Conservation (phyloP, 2,797 vertebrate genomes). For the Coregonus suidteri region DNA sequence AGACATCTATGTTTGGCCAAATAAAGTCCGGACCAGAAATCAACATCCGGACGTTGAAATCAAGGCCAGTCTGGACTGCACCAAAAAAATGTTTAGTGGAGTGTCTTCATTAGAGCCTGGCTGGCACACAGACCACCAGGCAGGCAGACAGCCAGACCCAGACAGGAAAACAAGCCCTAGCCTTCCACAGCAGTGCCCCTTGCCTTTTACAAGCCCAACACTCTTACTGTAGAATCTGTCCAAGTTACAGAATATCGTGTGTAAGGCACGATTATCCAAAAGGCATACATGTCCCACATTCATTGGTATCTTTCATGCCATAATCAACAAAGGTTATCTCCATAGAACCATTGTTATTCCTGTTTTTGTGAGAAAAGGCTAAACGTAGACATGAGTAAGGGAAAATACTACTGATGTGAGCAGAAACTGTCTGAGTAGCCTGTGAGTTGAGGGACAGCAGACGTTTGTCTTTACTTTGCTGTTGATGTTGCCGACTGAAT, state of each 20-base stretch:
- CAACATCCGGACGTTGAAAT: too few relatives aligned
- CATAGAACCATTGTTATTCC: not conserved
- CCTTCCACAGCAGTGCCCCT: conserved; percentile 8
- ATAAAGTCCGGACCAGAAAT: too few relatives aligned
- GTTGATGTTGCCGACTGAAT: not conserved
- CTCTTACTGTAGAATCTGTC: not conserved
- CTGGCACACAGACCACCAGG: conserved; percentile 12
- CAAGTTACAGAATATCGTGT: not conserved
- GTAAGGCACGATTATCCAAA: not conserved
- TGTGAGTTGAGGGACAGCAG: too few relatives aligned
- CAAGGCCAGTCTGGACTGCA: too few relatives aligned
- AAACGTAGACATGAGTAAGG: not conserved
- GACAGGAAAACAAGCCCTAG: conserved; percentile 21
- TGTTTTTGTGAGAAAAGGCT: not conserved
- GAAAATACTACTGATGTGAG: not conserved
- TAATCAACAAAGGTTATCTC: too few relatives aligned
- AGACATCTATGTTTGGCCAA: too few relatives aligned
- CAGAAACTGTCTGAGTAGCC: too few relatives aligned
- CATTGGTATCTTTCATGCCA: too few relatives aligned
- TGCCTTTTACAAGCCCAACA: not conserved
- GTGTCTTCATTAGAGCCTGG: conserved; percentile 7
- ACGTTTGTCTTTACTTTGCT: not conserved
- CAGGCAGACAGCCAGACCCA: conserved; percentile 12
- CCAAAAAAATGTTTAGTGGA: too few relatives aligned
- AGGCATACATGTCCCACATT: not conserved